Evolutionary conservation across 2,797 vertebrate species (phyloP), one percentile per base, ranked within the genome.

Genomic region (Sylvilagus floridanus): DNA sequence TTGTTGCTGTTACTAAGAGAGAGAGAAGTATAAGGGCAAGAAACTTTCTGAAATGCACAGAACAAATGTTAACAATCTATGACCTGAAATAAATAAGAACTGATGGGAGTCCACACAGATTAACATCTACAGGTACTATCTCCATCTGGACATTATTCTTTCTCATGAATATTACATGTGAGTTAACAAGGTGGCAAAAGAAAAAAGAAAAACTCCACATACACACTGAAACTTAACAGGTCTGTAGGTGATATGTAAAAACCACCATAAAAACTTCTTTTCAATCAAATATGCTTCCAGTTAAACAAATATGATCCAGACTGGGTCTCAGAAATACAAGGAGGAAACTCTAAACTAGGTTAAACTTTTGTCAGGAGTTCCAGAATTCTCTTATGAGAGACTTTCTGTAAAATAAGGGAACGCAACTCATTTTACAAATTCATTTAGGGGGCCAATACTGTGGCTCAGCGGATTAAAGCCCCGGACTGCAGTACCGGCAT

Each of bases 81-180:
- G 96, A 98, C 97, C 98, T 98, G 98, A 98, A 99, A 98, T 98
- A 99, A 99, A 99, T 98, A 97, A 98, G 97, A 99, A 98, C 97
- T 98, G 99, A 99, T 98, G 98, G 98, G 98, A 99, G 99, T 99
- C 98, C 98, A 97, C 98, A 98, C 98, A 98, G 98, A 99, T 99
- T 99, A 99, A 98, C 98, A 98, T 99, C 98, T 99, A 98, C 98
- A 99, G 99, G 98, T 99, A 99, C 98, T 98, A 97, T 97, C 98
- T 99, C 99, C 99, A 99, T 99, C 98, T 99, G 99, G 98, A 99
- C 97, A 97, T 97, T 96, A 92, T 92, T 97, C 98, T 96, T 97
- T 97, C 97, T 98, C 98, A 98, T 98, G 96, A 98, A 98, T 98
- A 98, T 98, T 98, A 97, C 96, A 98, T 19, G 63, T 95, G 73